Percentiles rank a stretch among this genome's conserved stretches.
Evolutionary conservation across 2,797 vertebrate genomes (phyloP).

Genomic region (Bryconaethiops microstoma): DNA sequence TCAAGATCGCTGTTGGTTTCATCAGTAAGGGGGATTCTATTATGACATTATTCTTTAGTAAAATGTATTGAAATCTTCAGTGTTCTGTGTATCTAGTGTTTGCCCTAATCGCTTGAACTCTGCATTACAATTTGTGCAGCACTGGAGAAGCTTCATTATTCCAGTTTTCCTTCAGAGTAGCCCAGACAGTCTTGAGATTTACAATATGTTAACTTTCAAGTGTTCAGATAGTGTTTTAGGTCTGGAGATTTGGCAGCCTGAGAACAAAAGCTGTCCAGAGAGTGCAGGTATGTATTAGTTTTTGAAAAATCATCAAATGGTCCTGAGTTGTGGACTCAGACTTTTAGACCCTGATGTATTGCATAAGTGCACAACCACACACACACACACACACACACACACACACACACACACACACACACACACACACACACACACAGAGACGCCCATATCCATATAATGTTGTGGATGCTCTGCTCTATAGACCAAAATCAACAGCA

Average conservation of each 20-base stretch:
- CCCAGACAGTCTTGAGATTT: not conserved
- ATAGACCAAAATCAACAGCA: conserved; percentile 27
- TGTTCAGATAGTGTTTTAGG: not conserved
- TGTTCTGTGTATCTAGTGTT: not conserved
- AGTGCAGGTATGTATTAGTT: not conserved
- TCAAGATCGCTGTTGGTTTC: not conserved
- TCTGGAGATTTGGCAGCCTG: not conserved
- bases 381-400: no score
- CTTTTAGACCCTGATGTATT: not conserved
- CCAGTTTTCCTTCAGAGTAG: not conserved
- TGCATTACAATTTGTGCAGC: not conserved
- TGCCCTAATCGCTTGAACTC: not conserved
- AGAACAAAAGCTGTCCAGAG: not conserved
- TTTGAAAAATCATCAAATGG: not conserved
- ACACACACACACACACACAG: not conserved
- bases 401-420: not conserved
- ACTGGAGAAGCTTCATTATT: not conserved
- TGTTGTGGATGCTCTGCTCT: not conserved
- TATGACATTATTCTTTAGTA: no score
- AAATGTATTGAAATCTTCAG: not conserved
- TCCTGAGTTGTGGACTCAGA: not conserved
- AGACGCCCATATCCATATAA: not conserved
- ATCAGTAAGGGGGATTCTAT: no score
- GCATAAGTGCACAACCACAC: not conserved
- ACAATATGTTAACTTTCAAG: not conserved